Conservation (phyloP, 1,140 invertebrate species). For the Chionoecetes opilio region DNA sequence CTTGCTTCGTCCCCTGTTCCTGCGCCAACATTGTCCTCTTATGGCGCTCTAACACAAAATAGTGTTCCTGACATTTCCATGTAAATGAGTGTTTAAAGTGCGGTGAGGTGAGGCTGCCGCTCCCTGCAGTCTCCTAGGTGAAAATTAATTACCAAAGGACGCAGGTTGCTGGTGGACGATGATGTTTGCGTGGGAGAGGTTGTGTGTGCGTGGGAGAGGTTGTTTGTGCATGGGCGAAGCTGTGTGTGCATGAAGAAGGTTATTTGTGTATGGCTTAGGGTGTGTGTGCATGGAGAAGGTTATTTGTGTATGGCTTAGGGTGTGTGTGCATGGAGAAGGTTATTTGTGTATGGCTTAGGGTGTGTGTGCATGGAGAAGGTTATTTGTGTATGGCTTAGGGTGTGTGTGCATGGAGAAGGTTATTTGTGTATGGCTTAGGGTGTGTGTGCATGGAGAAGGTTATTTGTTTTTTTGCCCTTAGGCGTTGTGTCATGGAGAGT, state of each 20-base stretch:
- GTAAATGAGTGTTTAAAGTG: conserved; percentile 65
- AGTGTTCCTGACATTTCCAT: conserved; percentile 55
- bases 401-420: too few species aligned
- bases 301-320: neutral
- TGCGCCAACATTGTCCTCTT: neutral
- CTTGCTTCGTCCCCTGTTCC: neutral
- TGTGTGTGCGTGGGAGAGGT: neutral
- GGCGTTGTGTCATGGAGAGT: too few species aligned
- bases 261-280: too few species aligned
- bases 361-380: neutral
- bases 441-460: too few species aligned
- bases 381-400: neutral
- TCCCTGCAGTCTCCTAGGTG: neutral
- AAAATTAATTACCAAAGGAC: conserved; percentile 55
- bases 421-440: too few species aligned
- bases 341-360: neutral
- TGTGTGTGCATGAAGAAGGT: neutral
- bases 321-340: neutral
- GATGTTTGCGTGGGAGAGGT: neutral
- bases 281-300: neutral
- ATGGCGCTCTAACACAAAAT: conserved; percentile 4
- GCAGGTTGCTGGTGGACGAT: neutral
- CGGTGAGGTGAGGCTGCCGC: neutral
- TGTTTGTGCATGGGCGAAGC: neutral
- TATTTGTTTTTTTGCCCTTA: too few species aligned